A percentile compares a stretch with the other conserved stretches of the same genome.
Conservation (phyloP, 2,113 vertebrate genomes). For the Cyrtonyx montezumae region DNA sequence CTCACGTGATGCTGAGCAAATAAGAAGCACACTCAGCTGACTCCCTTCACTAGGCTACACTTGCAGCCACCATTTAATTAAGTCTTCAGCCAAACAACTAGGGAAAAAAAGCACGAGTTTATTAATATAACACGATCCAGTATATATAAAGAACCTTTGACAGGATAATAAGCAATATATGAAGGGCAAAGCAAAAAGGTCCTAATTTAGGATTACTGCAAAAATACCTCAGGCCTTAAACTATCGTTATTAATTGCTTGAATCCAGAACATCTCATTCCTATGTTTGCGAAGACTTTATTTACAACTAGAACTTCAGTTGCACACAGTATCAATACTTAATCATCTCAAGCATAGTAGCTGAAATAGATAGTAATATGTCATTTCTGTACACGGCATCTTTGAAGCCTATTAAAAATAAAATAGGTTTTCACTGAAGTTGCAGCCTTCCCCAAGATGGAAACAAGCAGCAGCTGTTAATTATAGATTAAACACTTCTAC, state of each 20-base stretch:
- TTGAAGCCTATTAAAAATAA: neutral
- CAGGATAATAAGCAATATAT: neutral
- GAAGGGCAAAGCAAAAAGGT: neutral
- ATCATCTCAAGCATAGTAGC: neutral
- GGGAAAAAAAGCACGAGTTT: neutral
- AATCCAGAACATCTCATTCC: neutral
- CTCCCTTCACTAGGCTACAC: neutral
- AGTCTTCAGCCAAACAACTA: neutral
- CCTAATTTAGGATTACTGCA: neutral
- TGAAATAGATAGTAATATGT: neutral
- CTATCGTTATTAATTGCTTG: neutral
- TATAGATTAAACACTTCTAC: conserved; percentile 32
- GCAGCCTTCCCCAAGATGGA: neutral
- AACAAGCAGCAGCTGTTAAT: neutral
- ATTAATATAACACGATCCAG: neutral
- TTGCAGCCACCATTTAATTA: neutral
- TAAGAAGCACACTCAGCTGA: neutral
- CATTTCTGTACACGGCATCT: neutral
- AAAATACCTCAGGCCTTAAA: neutral
- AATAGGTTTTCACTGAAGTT: neutral
- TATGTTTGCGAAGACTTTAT: neutral
- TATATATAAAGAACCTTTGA: neutral
- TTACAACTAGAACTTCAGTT: neutral
- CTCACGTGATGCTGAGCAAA: neutral
- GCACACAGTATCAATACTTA: neutral